Base-by-base conservation (phyloP, 2,113 vertebrate species). In the Atlantisia rogersi region DNA sequence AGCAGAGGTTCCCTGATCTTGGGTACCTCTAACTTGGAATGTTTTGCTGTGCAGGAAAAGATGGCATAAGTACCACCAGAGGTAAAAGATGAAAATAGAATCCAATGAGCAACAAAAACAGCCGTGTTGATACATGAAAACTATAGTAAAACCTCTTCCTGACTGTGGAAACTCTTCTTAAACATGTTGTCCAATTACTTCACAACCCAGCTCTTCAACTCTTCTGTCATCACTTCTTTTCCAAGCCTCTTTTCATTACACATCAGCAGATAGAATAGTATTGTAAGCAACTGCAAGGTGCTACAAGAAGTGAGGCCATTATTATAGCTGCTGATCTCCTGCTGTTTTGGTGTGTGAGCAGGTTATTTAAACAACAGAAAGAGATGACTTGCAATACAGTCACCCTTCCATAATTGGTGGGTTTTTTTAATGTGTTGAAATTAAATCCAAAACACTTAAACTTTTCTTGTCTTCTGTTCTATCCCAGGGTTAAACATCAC, bases 1-100 rank as follows among this genome's bases (percentile, higher is more conserved):
- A 73, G 83, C 94, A 94, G 88, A 17, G 6, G 58, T 93, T 37
- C 40, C 77, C 93, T 90, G 39, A 84, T 89, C 81, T 84, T 31
- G 10, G 69, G 82, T 92, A 73, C 12, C 70, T 92, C 39, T 39
- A 68, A 3, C 69, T 28, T 77, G 77, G 68, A 69, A 64, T 53
- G 74, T 86, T 93, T 79, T 92, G 86, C 53, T 2, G 0, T 53
- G 12, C 71, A 5, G 2, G 37, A 58, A 35, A 71, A 3, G 1
- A 64, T 68, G 92, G 56, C 79, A 42, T 50, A 88, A 86, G 56
- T 58, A 70, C 53, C 31, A 56, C 18, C 24, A 48, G n/a, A 75
- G 88, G 79, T 75, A 92, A 79, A 90, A 26, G 64, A 37, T 86
- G 68, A 35, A 88, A 82, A 65, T 3, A 1, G 62, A 80, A 82